Evolutionary conservation across 2,888 invertebrate species (phyloP).

Genomic region (Tanytarsus gracilentus): DNA sequence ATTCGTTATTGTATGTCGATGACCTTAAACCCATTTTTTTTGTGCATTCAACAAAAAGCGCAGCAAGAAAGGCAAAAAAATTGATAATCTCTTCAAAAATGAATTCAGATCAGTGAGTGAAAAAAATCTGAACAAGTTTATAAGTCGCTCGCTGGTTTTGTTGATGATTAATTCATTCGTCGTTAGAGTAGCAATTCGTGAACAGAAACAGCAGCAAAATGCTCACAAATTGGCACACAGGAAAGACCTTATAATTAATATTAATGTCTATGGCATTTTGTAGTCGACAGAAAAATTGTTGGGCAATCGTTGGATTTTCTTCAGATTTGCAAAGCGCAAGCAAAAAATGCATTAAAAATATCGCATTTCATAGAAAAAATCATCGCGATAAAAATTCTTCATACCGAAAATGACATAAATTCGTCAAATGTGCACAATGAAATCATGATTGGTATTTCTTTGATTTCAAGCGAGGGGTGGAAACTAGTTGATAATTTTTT

Average conservation of each 20-base stretch:
- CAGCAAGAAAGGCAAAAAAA: neutral
- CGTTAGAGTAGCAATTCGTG: too few species aligned
- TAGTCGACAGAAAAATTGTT: neutral
- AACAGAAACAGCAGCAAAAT: neutral
- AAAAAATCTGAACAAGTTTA: neutral
- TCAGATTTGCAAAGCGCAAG: too few species aligned
- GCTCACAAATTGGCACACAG: slow-evolving; percentile 21
- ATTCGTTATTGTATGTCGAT: slow-evolving; percentile 11
- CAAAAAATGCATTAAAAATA: too few species aligned
- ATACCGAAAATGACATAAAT: too few species aligned
- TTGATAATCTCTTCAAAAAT: neutral
- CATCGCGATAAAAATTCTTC: slow-evolving; percentile 15
- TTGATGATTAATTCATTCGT: neutral
- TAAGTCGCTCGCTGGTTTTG: neutral
- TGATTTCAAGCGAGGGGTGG: too few species aligned
- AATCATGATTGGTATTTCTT: too few species aligned
- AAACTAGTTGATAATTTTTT: too few species aligned
- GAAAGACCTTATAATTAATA: slow-evolving; percentile 27
- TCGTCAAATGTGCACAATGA: too few species aligned
- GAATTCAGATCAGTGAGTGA: neutral
- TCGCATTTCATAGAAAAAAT: too few species aligned
- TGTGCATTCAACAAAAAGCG: neutral
- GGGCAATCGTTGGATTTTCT: neutral
- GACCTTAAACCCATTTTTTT: slow-evolving; percentile 5
- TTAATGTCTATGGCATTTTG: slow-evolving; percentile 26